Percentiles rank a stretch among this genome's conserved stretches.
Conservation (phyloP, 2,113 vertebrate genomes). For the Prionailurus viverrinus region DNA sequence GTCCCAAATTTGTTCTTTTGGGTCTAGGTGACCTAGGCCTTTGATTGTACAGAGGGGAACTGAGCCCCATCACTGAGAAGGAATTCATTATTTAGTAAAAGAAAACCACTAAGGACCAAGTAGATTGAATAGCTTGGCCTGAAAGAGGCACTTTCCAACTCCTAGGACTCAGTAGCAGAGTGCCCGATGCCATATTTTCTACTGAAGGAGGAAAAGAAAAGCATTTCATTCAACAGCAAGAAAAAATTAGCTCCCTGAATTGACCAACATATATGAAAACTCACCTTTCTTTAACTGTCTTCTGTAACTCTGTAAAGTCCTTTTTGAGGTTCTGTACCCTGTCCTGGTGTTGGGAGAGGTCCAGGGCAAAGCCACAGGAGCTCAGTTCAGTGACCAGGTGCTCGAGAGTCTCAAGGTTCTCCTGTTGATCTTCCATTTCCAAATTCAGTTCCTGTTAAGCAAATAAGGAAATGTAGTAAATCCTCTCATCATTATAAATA, state of each 20-base stretch:
- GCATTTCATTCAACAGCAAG: neutral
- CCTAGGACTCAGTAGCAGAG: neutral
- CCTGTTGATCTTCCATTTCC: conserved; percentile 93
- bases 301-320: conserved; percentile 92
- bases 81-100: conserved; percentile 20
- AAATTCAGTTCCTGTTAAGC: conserved; percentile 91
- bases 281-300: conserved; percentile 92
- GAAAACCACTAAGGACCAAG: neutral
- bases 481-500: neutral
- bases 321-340: conserved; percentile 90
- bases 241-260: neutral
- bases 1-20: conserved; percentile 43
- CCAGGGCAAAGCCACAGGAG: conserved; percentile 86
- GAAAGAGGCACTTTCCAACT: neutral
- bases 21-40: conserved; percentile 3
- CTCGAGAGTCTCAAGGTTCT: conserved; percentile 91
- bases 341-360: conserved; percentile 90
- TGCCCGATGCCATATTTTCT: conserved; percentile 19
- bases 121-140: neutral
- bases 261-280: neutral
- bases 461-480: neutral
- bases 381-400: conserved; percentile 90
- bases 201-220: conserved; percentile 65
- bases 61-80: neutral
- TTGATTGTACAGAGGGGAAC: neutral